Conservation (phyloP, 2,797 vertebrate species). For the Enteromius afrohamiltoni region DNA sequence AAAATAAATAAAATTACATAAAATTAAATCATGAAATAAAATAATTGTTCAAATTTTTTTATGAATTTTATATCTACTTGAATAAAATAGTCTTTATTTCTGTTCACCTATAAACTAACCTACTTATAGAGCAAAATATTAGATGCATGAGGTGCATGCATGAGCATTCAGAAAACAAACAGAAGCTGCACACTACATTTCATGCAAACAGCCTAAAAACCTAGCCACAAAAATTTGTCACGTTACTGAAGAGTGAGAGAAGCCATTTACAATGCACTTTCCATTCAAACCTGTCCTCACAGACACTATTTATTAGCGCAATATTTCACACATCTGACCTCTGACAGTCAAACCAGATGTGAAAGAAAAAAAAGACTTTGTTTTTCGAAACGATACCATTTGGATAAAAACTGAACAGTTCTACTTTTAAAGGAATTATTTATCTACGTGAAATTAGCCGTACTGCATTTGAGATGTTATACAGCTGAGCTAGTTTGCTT, state of each 20-base stretch:
- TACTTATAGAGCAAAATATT: neutral
- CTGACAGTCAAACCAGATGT: neutral
- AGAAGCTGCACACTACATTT: neutral
- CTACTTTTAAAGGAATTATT: neutral
- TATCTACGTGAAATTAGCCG: neutral
- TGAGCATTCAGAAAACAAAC: neutral
- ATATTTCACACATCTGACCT: conserved; percentile 2
- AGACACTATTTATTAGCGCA: neutral
- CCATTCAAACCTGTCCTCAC: neutral
- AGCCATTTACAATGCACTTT: neutral
- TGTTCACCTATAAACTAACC: neutral
- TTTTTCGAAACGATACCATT: neutral
- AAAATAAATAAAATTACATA: neutral
- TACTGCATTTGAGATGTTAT: neutral
- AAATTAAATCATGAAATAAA: neutral
- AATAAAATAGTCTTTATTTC: neutral
- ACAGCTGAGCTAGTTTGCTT: neutral
- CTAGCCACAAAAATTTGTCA: neutral
- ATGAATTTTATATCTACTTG: neutral
- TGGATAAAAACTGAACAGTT: neutral
- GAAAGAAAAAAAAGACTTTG: neutral
- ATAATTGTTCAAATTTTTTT: no score
- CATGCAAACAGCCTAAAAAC: neutral
- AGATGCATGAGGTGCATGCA: conserved; percentile 5
- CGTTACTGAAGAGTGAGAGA: neutral